phyloP scores from a whole-genome alignment of 2,888 invertebrate species.

The Sarcophaga variegata region DNA sequence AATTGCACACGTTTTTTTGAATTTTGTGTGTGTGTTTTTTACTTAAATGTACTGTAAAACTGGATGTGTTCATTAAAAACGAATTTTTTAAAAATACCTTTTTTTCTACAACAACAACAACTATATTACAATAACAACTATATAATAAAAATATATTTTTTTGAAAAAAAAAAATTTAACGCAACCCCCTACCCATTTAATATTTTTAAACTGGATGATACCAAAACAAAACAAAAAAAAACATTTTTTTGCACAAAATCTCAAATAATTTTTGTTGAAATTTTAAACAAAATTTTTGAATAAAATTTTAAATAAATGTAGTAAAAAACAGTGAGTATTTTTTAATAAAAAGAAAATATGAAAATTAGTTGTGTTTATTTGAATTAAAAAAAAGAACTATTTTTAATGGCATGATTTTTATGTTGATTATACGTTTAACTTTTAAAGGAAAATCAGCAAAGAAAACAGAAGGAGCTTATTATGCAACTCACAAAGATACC shows the following conservation, averaged over 20 bases:
- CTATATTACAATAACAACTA: not conserved
- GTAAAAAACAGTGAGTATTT: slow-evolving; percentile 82
- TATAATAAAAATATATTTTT: slow-evolving; percentile 36
- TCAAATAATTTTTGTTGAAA: slow-evolving; percentile 51
- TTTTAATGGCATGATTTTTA: slow-evolving; percentile 70
- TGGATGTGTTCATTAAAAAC: slow-evolving; percentile 62
- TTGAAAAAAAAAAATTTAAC: slow-evolving; percentile 62
- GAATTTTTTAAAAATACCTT: slow-evolving; percentile 48
- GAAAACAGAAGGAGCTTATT: too few species aligned
- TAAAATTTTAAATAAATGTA: slow-evolving; percentile 74
- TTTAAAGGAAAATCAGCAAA: slow-evolving; percentile 5
- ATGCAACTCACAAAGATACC: fast-evolving
- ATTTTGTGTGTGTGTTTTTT: slow-evolving; percentile 67
- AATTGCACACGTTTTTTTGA: slow-evolving; percentile 69
- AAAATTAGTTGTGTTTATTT: slow-evolving; percentile 58
- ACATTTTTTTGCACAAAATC: slow-evolving; percentile 46
- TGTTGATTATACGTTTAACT: slow-evolving; percentile 27
- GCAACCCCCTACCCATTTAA: slow-evolving; percentile 60
- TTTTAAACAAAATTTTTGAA: slow-evolving; percentile 48
- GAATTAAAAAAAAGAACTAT: slow-evolving; percentile 10
- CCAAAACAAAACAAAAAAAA: slow-evolving; percentile 14
- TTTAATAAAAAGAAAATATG: slow-evolving; percentile 47
- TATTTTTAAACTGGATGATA: slow-evolving; percentile 64
- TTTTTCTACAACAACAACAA: slow-evolving; percentile 18
- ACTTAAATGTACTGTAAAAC: slow-evolving; percentile 61